Base-by-base conservation (phyloP, 2,113 vertebrate genomes). In the Stictonetta naevosa region DNA sequence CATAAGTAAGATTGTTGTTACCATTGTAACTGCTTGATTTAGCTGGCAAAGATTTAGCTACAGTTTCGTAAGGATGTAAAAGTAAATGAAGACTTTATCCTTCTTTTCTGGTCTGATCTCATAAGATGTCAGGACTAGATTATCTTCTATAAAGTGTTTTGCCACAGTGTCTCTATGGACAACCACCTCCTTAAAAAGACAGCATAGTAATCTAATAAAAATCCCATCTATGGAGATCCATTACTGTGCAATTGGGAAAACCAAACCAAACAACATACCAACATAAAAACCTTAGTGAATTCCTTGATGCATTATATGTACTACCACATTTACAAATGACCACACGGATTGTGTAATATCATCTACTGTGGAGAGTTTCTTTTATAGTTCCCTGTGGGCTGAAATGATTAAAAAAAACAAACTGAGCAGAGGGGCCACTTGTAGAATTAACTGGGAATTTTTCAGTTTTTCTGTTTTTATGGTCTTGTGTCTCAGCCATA, bases 241-340 rank as follows among this genome's bases (percentile, higher is more conserved):
- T 94, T 96, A 96, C 78, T 34, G 38, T 59, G 26, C 63, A 85
- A 87, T 77, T 85, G 95, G 78, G 91, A 92, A 93, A 94, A 96
- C 63, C 71, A 87, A 95, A 82, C 77, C 58, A 96, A 96, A 92
- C 77, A 78, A 79, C 83, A 89, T 77, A 91, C 58, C 67, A 83
- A 91, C 59, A 83, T 72, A 69, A 94, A 95, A 95, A 74, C 77
- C 55, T 94, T 60, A 63, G 74, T 69, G 64, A 94, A 94, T 89
- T 96, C 71, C 91, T 96, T 67, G 29, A 77, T 87, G 81, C 58
- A 67, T 93, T 92, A 62, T 82, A 82, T 85, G 71, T 89, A 80
- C 44, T 92, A 56, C 63, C 84, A 71, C 50, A 21, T 92, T 97
- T 94, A 95, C 83, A 96, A 95, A 96, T 97, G 96, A 94, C 92